A percentile compares a stretch with the other conserved stretches of the same genome.
Conservation (phyloP, 2,888 invertebrate species). For the Lagria hirta region DNA sequence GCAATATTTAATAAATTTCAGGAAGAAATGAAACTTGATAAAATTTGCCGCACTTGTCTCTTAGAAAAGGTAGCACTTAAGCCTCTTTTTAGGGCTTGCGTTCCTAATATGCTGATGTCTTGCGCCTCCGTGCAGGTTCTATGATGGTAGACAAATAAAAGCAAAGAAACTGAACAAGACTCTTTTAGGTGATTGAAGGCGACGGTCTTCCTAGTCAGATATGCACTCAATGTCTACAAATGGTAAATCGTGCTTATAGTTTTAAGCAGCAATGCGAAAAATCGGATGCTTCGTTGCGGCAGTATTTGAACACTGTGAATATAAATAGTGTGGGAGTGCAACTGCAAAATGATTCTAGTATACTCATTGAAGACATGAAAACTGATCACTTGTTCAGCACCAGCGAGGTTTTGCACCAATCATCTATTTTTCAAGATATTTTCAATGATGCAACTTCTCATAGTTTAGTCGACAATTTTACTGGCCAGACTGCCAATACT, state of each 20-base stretch:
- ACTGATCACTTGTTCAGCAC: slow-evolving; percentile 45
- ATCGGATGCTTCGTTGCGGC: slow-evolving; percentile 48
- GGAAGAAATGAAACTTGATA: slow-evolving; percentile 51
- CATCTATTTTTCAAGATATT: slow-evolving; percentile 50
- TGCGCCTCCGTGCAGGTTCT: slow-evolving; percentile 51
- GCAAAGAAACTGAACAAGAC: not conserved
- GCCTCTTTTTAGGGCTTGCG: slow-evolving; percentile 49
- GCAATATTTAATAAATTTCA: too few relatives aligned
- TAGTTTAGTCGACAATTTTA: slow-evolving; percentile 48
- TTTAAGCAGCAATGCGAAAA: slow-evolving; percentile 53
- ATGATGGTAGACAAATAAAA: not conserved
- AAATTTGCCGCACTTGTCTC: slow-evolving; percentile 51
- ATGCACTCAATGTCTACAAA: slow-evolving; percentile 51
- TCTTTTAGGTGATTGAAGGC: slow-evolving; percentile 47
- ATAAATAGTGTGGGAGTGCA: slow-evolving; percentile 41
- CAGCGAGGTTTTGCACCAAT: slow-evolving; percentile 48
- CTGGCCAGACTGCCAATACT: slow-evolving; percentile 43
- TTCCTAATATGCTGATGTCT: slow-evolving; percentile 53
- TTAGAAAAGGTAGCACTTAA: slow-evolving; percentile 49
- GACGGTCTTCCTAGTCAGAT: slow-evolving; percentile 52
- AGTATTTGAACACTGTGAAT: slow-evolving; percentile 47
- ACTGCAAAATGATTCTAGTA: slow-evolving; percentile 34
- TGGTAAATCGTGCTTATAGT: slow-evolving; percentile 47
- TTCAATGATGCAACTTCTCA: slow-evolving; percentile 49
- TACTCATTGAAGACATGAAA: slow-evolving; percentile 43